Evolutionary conservation across 2,113 vertebrate genomes (phyloP).

Genomic region (Gallinago paraguaiae): DNA sequence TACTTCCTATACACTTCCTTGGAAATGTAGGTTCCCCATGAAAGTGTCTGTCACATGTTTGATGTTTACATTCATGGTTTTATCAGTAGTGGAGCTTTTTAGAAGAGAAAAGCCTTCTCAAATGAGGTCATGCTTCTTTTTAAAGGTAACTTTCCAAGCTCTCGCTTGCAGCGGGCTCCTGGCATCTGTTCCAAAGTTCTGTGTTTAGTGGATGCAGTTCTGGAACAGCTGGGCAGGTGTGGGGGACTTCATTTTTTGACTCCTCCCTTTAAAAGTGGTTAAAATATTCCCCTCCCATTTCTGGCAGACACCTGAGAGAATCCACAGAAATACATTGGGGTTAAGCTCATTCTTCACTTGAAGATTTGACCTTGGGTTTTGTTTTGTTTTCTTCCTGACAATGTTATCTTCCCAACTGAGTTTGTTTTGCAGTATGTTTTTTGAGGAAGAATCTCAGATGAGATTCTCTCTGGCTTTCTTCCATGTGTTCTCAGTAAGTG

Average conservation of each 20-base stretch:
- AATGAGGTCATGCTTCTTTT: slow-evolving; percentile 52
- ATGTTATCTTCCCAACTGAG: background rate
- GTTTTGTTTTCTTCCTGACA: background rate
- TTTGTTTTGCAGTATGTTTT: background rate
- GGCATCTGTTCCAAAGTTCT: slow-evolving; percentile 77
- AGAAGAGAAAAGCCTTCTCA: background rate
- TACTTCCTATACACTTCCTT: background rate
- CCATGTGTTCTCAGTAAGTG: background rate
- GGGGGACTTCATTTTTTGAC: slow-evolving; percentile 37
- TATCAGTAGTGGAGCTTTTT: background rate
- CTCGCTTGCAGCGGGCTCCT: slow-evolving; percentile 73
- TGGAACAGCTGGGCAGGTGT: slow-evolving; percentile 77
- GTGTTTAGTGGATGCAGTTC: slow-evolving; percentile 72
- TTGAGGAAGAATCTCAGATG: background rate
- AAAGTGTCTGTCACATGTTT: rapidly evolving
- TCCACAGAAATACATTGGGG: background rate
- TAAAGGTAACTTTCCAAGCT: slow-evolving; percentile 66
- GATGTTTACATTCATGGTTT: background rate
- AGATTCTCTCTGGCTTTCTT: background rate
- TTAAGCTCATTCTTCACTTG: background rate
- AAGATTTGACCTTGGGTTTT: background rate
- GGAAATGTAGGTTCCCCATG: background rate
- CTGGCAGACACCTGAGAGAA: background rate
- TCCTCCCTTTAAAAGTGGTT: background rate
- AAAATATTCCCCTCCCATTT: background rate